Evolutionary conservation across 2,888 invertebrate species (phyloP).

Genomic region (Drosophila yooni): DNA sequence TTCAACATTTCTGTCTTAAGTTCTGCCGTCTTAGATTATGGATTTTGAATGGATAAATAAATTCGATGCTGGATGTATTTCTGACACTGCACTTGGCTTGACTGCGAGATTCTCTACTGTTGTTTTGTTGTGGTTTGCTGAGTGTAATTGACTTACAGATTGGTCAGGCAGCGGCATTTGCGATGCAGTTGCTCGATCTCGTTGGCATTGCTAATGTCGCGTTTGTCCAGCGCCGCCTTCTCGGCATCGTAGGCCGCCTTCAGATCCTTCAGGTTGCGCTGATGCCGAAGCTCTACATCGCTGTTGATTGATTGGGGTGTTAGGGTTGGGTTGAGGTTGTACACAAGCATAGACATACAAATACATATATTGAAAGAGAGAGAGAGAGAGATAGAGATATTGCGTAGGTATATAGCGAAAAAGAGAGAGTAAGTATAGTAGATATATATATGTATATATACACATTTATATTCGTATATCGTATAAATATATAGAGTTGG

Average conservation of each 20-base stretch:
- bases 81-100: neutral
- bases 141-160: slow-evolving; percentile 85
- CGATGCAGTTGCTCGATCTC: slow-evolving; percentile 87
- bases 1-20: neutral
- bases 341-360: slow-evolving; percentile 49
- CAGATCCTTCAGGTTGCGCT: slow-evolving; percentile 84
- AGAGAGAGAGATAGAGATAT: slow-evolving; percentile 7
- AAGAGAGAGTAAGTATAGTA: slow-evolving; percentile 58
- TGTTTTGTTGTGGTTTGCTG: neutral
- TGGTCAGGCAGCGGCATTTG: slow-evolving; percentile 87
- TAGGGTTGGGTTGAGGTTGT: slow-evolving; percentile 35
- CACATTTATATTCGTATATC: slow-evolving; percentile 18
- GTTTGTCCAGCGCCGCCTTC: slow-evolving; percentile 84
- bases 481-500: neutral
- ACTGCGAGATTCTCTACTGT: neutral
- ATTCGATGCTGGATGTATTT: neutral
- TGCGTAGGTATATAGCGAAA: slow-evolving; percentile 46
- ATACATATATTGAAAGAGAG: neutral
- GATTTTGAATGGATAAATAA: neutral
- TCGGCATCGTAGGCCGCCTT: slow-evolving; percentile 84
- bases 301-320: slow-evolving; percentile 72
- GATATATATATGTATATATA: slow-evolving; percentile 15
- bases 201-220: slow-evolving; percentile 86
- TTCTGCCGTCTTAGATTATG: too few species aligned
- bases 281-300: slow-evolving; percentile 85